Percentiles rank a stretch among this genome's conserved stretches.
phyloP scores from a whole-genome alignment of 1,140 invertebrate genomes.

The Littorina saxatilis region DNA sequence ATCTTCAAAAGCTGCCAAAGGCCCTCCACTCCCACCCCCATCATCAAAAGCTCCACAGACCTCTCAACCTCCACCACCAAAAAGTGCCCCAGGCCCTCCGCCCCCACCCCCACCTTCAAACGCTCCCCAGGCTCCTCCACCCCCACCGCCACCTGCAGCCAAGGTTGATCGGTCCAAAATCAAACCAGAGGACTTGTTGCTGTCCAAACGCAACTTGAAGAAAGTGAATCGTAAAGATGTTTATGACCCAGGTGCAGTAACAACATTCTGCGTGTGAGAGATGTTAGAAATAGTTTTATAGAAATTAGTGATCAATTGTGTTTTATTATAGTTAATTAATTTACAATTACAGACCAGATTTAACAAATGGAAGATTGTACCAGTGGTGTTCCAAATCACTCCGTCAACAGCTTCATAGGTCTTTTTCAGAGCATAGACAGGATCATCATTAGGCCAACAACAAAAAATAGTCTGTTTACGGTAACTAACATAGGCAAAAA shows the following conservation, averaged over 20 bases:
- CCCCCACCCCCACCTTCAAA: neutral
- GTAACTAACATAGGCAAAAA: neutral
- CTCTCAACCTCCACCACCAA: neutral
- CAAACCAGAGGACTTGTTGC: neutral
- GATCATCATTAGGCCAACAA: neutral
- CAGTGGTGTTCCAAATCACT: neutral
- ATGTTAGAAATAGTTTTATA: neutral
- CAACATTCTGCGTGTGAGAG: neutral
- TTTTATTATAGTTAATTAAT: neutral
- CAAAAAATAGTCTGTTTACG: no score
- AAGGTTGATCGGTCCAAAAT: neutral
- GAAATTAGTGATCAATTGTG: neutral
- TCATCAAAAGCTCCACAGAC: neutral
- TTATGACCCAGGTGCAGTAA: constrained; percentile 19
- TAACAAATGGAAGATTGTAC: neutral
- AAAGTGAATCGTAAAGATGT: constrained; percentile 30
- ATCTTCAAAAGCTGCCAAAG: neutral
- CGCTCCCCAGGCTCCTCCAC: neutral
- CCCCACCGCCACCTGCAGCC: neutral
- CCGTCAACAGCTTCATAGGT: neutral
- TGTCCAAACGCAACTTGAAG: constrained; percentile 18
- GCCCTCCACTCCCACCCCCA: neutral
- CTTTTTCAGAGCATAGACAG: neutral
- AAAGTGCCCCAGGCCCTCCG: neutral
- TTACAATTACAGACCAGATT: neutral